Base-by-base conservation (phyloP, 2,113 vertebrate genomes). In the Osmerus mordax region DNA sequence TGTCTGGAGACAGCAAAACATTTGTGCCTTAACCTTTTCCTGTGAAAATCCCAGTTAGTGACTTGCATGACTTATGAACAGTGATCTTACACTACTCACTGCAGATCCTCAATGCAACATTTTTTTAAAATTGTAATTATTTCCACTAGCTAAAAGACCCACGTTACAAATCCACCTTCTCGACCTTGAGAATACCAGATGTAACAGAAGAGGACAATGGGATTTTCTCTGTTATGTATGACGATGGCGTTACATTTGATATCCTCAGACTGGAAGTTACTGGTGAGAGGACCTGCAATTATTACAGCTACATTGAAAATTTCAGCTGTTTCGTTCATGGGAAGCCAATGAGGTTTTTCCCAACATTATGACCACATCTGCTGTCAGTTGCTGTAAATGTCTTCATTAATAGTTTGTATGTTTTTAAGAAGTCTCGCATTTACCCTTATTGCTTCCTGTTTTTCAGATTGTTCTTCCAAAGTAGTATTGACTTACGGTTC, bases 181-280 rank as follows among this genome's bases (percentile, higher is more conserved):
- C 0, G 0, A 2, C 8, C 12, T 2, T 77, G 60, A 0, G 0
- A 3, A 12, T 88, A 1, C 4, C 0, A 8, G 21, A 87, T 19
- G 4, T 88, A 73, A 83, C n/a, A 14, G 56, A 83, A 63, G 53
- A 1, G 5, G 79, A 87, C 75, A 18, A 69, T 0, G 86, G 85
- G 62, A 18, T 0, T 1, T 82, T 72, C 55, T 61, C 66, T 47
- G 0, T 19, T 3, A 32, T 0, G 0, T 3, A 1, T 12, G 1
- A 0, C 1, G 0, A 0, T 0, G 3, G 0, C 9, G 0, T 5
- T 11, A 47, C 0, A 0, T 0, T 0, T 0, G 0, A 67, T 16
- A 0, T 53, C 18, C 0, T 78, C 58, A 18, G 0, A 4, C 70
- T 89, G 69, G 47, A 23, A n/a, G 18, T 86, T 63, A 0, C 0